Base-by-base conservation (phyloP, 2,113 vertebrate species). In the Chloropsis hardwickii region DNA sequence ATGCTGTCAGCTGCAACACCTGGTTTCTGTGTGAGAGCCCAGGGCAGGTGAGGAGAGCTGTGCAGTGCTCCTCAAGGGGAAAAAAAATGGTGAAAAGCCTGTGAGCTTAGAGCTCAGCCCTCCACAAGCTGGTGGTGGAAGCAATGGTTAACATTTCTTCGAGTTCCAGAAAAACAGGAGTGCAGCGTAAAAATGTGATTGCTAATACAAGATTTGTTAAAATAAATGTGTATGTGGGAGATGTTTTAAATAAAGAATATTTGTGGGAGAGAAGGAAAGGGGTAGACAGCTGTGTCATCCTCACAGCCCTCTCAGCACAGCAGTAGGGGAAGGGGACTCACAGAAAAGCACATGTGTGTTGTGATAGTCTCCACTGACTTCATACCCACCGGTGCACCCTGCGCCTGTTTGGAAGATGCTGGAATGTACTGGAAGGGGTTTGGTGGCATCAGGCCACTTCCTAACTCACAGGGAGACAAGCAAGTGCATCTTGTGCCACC, bases 181-280 rank as follows among this genome's bases (percentile, higher is more conserved):
- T 12, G 39, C 61, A 7, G 29, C 11, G n/a, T 65, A 51, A 60
- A 65, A 44, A 69, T 9, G 10, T 57, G 87, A 74, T 29, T 79
- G 51, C 56, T 86, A 85, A 70, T 48, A 61, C 37, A 79, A 86
- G 51, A 61, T 71, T 33, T 74, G 51, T 85, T 82, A 61, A 88
- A 91, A 58, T 78, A 92, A 88, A 87, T 4, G 3, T 44, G 9
- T 53, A 45, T 77, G 69, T 92, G 67, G 67, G 82, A 92, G 53
- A 84, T 74, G 61, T 20, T 91, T 89, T 89, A 91, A 85, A 66
- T 74, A 70, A 86, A 69, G 61, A 37, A 11, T 48, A 44, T 91
- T 51, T 74, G 54, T 82, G 83, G 65, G 84, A 48, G 27, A 86
- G 44, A 94, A 83, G 70, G 40, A 50, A 94, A 80, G 69, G 44